Base-by-base conservation (phyloP, 2,113 vertebrate species). In the Alectura lathami region DNA sequence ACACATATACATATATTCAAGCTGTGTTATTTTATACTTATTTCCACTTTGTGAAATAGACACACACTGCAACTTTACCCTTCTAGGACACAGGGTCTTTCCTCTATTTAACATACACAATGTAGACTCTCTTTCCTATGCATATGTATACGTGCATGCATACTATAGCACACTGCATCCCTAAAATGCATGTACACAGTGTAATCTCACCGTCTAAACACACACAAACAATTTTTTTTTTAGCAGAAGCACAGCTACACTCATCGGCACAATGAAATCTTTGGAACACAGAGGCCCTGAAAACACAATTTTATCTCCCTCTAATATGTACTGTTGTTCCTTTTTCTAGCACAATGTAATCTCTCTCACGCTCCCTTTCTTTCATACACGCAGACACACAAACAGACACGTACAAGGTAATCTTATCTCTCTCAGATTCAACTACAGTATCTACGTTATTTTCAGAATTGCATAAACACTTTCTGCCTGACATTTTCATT, bases 391-490 rank as follows among this genome's bases (percentile, higher is more conserved):
- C 30, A 94, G 74, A 73, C 91, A 79, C 57, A 89, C 75, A 80
- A 4, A 18, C 54, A 80, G 70, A 92, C 79, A 90, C 85, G 88
- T 17, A 53, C 43, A 66, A 56, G 53, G 77, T 69, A 94, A 94
- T 93, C 95, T 96, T 92, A 95, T 90, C 94, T 92, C 67, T 29
- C 76, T 92, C 56, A 86, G 76, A 92, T 91, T 91, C 89, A 88
- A 66, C 88, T 76, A 82, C n/a, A 91, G 56, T 64, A 97, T 91
- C 91, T 95, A 83, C 89, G 92, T 97, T 96, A 97, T 97, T 98
- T 98, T 96, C 94, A 93, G 94, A 97, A 96, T 91, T 85, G 89
- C 95, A 95, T 60, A 95, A 96, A 96, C 72, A 60, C 70, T 91
- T 96, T 97, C 81, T 91, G 74, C 89, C 94, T 96, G 94, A 96